Percentiles rank a stretch among this genome's conserved stretches.
Conservation (phyloP, 2,888 invertebrate genomes). For the Limnephilus rhombicus region DNA sequence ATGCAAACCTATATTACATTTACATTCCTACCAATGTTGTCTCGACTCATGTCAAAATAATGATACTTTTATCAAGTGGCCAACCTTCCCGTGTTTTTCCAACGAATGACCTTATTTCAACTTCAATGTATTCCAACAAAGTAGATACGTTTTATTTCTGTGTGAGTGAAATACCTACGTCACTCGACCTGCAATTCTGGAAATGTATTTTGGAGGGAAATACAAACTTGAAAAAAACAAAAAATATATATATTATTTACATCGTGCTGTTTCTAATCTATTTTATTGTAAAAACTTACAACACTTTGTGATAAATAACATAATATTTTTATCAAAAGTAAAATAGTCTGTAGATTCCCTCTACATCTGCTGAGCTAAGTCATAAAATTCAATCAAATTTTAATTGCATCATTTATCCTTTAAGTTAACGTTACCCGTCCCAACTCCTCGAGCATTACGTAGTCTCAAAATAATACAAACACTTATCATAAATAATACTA, state of each 20-base stretch:
- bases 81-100: slow-evolving; percentile 20
- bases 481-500: neutral
- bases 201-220: neutral
- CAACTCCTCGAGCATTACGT: neutral
- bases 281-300: neutral
- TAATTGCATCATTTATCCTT: neutral
- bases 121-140: slow-evolving; percentile 4
- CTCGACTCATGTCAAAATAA: neutral
- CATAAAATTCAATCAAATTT: neutral
- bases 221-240: neutral
- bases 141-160: neutral
- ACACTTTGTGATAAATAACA: neutral
- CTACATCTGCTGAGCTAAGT: neutral
- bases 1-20: neutral
- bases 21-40: neutral
- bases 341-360: neutral
- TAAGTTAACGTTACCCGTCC: no score
- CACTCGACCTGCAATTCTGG: neutral
- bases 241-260: neutral
- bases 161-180: neutral
- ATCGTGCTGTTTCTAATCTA: neutral
- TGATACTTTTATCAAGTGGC: neutral
- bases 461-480: neutral
- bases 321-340: neutral
- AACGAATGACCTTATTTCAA: slow-evolving; percentile 52